Percentiles rank a stretch among this genome's conserved stretches.
Evolutionary conservation across 1,140 invertebrate species (phyloP).

Genomic region (Steinernema feltiae): DNA sequence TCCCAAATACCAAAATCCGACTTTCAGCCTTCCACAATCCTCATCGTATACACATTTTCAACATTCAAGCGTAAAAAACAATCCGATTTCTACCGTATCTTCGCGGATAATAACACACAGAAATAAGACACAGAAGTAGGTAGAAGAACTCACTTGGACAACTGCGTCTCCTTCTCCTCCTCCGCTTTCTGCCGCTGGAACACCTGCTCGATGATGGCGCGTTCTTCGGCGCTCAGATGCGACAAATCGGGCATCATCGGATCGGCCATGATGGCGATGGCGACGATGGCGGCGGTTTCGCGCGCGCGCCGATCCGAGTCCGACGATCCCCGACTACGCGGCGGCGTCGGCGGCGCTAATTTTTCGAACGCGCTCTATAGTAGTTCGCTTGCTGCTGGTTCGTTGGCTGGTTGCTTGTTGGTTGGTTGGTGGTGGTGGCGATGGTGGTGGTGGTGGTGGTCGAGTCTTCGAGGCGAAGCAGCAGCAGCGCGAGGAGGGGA

Average conservation of each 20-base stretch:
- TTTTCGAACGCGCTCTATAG: neutral
- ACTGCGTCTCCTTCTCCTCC: slow-evolving; percentile 86
- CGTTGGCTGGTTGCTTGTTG: no score
- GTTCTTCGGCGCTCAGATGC: slow-evolving; percentile 91
- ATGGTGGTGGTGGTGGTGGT: no score
- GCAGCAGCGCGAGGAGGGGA: neutral
- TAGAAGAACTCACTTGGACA: slow-evolving; percentile 77
- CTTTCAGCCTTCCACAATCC: no score
- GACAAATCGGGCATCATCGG: slow-evolving; percentile 81
- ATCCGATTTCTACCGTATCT: neutral
- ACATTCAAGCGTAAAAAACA: slow-evolving; percentile 5
- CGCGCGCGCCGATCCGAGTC: neutral
- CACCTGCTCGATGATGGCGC: slow-evolving; percentile 91
- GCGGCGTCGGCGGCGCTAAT: neutral
- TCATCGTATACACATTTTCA: no score
- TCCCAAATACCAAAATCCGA: no score
- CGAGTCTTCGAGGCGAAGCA: no score
- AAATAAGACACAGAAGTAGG: neutral
- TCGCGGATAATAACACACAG: neutral
- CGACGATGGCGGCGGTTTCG: neutral
- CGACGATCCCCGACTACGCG: neutral
- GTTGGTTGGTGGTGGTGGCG: no score
- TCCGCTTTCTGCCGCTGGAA: slow-evolving; percentile 91
- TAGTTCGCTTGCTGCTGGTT: neutral
- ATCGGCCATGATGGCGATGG: slow-evolving; percentile 35